Percentiles rank a stretch among this genome's conserved stretches.
phyloP scores from a whole-genome alignment of 2,888 invertebrate genomes.

The Cephus sareptanus region DNA sequence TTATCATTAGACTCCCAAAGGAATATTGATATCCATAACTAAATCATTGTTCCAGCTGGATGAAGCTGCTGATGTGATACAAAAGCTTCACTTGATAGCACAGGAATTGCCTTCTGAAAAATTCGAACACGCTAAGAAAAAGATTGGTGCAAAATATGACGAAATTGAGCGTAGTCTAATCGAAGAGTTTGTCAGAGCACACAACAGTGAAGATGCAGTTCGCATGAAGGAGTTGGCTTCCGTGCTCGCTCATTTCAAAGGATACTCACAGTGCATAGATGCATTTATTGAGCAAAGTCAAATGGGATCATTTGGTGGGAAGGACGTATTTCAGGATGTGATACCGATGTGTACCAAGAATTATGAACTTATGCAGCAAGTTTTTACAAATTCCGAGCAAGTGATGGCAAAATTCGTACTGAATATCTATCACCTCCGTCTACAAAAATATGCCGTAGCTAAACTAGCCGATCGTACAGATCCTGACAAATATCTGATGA shows the following conservation, averaged over 20 bases:
- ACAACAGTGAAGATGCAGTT: constrained; percentile 83
- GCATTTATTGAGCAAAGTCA: constrained; percentile 97
- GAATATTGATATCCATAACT: neutral
- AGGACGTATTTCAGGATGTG: constrained; percentile 92
- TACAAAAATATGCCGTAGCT: constrained; percentile 86
- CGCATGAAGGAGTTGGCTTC: constrained; percentile 94
- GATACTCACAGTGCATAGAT: constrained; percentile 95
- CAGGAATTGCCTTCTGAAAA: constrained; percentile 93
- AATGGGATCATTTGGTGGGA: constrained; percentile 85
- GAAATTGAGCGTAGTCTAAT: constrained; percentile 90
- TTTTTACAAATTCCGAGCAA: constrained; percentile 95
- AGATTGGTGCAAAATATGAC: constrained; percentile 89
- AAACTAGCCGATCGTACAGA: constrained; percentile 85
- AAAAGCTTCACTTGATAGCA: constrained; percentile 94
- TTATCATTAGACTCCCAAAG: constrained; percentile 5
- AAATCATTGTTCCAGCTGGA: constrained; percentile 74
- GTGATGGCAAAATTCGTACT: constrained; percentile 98
- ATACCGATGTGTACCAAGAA: constrained; percentile 90
- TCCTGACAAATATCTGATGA: constrained; percentile 88
- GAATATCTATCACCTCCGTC: constrained; percentile 92
- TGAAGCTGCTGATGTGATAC: constrained; percentile 97
- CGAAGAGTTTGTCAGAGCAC: constrained; percentile 93
- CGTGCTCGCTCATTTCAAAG: constrained; percentile 94
- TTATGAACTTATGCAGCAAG: constrained; percentile 84
- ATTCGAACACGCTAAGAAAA: constrained; percentile 85